Conservation (phyloP, 2,797 vertebrate species). For the Danionella dracula region DNA sequence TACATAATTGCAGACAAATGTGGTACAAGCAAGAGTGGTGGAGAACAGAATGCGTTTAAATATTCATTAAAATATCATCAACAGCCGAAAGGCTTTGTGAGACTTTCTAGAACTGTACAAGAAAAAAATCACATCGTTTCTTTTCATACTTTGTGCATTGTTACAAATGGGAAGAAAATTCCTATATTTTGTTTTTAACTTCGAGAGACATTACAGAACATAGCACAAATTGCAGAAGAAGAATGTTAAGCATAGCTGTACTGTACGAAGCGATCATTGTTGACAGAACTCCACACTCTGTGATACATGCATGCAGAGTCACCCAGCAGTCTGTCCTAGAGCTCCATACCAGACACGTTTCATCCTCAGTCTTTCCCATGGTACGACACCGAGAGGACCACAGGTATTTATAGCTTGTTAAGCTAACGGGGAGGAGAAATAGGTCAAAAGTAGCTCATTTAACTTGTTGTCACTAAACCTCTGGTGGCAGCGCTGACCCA, state of each 20-base stretch:
- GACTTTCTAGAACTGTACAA: conserved; percentile 20
- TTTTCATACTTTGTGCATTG: conserved; percentile 8
- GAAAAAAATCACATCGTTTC: not conserved
- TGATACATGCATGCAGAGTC: not conserved
- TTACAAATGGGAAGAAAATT: not conserved
- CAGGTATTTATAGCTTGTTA: conserved; percentile 42
- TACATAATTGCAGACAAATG: conserved; percentile 46
- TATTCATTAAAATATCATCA: conserved; percentile 40
- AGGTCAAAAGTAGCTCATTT: conserved; percentile 32
- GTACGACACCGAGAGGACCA: conserved; percentile 9
- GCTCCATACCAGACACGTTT: conserved; percentile 17
- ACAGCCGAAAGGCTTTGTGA: conserved; percentile 23
- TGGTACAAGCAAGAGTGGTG: conserved; percentile 29
- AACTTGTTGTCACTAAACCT: conserved; percentile 39
- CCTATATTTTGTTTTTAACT: not conserved
- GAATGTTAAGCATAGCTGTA: not conserved
- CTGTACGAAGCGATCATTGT: not conserved
- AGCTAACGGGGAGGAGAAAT: conserved; percentile 36
- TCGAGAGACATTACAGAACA: not conserved
- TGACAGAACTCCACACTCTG: not conserved
- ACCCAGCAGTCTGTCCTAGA: conserved; percentile 3
- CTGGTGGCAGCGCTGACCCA: conserved; percentile 31
- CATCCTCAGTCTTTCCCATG: conserved; percentile 3
- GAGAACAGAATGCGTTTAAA: conserved; percentile 37
- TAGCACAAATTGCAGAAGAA: not conserved